Percentiles rank a stretch among this genome's conserved stretches.
Evolutionary conservation across 2,888 invertebrate species (phyloP).

Genomic region (Blastobasis lacticolella): DNA sequence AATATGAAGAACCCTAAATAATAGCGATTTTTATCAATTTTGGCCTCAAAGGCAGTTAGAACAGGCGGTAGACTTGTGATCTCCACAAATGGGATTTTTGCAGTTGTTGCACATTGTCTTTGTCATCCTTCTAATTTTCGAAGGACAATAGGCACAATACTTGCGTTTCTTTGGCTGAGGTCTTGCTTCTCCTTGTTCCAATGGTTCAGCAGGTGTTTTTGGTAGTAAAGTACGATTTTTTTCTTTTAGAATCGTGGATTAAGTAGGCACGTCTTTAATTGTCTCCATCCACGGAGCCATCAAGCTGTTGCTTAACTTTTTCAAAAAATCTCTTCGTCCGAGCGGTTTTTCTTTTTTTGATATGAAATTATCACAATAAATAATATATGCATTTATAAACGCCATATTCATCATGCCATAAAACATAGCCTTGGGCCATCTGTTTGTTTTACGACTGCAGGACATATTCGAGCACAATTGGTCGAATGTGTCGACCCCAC

Average conservation of each 20-base stretch:
- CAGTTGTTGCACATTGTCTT: background rate
- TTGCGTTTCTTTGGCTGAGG: conserved; percentile 1
- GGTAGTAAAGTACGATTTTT: background rate
- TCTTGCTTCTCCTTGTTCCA: too few relatives aligned
- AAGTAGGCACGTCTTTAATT: conserved; percentile 4
- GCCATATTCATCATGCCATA: background rate
- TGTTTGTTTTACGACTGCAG: conserved; percentile 9
- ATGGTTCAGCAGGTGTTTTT: background rate
- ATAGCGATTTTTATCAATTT: too few relatives aligned
- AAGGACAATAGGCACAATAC: background rate
- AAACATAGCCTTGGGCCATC: conserved; percentile 8
- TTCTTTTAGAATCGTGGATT: background rate
- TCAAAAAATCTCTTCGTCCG: conserved; percentile 10
- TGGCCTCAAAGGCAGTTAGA: background rate
- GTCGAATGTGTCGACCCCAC: conserved; percentile 9
- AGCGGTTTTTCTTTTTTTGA: conserved; percentile 5
- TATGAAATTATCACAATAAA: background rate
- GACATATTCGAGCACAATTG: conserved; percentile 7
- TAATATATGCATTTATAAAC: conserved; percentile 6
- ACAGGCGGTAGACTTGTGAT: background rate
- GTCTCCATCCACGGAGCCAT: conserved; percentile 11
- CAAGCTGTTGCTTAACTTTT: conserved; percentile 11
- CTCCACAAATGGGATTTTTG: background rate
- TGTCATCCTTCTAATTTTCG: background rate
- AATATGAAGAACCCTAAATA: too few relatives aligned